A percentile compares a stretch with the other conserved stretches of the same genome.
Evolutionary conservation across 2,113 vertebrate genomes (phyloP).

Genomic region (Cyprinodon tularosa): DNA sequence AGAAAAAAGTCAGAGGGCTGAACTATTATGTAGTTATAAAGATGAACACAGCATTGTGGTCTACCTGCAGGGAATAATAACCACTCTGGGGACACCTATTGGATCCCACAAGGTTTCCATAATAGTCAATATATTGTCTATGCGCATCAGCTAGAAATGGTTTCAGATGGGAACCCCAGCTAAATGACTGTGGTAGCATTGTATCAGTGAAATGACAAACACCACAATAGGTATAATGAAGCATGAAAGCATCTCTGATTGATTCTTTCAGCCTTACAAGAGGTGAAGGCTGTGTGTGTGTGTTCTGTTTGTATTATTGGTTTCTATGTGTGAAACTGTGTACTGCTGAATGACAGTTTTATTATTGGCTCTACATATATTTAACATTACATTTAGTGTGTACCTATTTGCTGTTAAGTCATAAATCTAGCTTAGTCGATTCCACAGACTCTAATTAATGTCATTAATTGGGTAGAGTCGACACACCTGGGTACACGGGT

Average conservation of each 20-base stretch:
- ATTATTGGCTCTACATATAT: slow-evolving; percentile 32
- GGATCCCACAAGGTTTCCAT: slow-evolving; percentile 61
- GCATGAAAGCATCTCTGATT: slow-evolving; percentile 61
- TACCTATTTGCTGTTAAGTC: slow-evolving; percentile 27
- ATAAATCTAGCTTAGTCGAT: slow-evolving; percentile 32
- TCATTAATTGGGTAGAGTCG: slow-evolving; percentile 53
- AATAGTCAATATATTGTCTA: slow-evolving; percentile 62
- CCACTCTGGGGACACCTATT: slow-evolving; percentile 54
- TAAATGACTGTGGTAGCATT: slow-evolving; percentile 56
- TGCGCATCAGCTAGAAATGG: slow-evolving; percentile 64
- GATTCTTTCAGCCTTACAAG: slow-evolving; percentile 55
- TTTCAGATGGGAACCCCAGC: slow-evolving; percentile 53
- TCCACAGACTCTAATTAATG: slow-evolving; percentile 53
- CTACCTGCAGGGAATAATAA: slow-evolving; percentile 62
- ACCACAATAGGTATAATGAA: slow-evolving; percentile 56
- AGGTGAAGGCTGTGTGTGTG: slow-evolving; percentile 22
- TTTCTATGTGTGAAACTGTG: slow-evolving; percentile 15
- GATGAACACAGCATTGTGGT: slow-evolving; percentile 45
- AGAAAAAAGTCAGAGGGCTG: slow-evolving; percentile 28
- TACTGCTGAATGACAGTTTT: slow-evolving; percentile 32
- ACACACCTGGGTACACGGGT: slow-evolving; percentile 62
- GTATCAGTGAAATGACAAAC: slow-evolving; percentile 69
- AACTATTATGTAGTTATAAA: slow-evolving; percentile 52
- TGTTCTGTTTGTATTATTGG: slow-evolving; percentile 6
- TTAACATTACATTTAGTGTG: slow-evolving; percentile 27